These are phyloP conservation scores for Periphyllus acericola DNA, from an alignment of 2,888 invertebrate species.

Conservation along the genomic window DNA sequence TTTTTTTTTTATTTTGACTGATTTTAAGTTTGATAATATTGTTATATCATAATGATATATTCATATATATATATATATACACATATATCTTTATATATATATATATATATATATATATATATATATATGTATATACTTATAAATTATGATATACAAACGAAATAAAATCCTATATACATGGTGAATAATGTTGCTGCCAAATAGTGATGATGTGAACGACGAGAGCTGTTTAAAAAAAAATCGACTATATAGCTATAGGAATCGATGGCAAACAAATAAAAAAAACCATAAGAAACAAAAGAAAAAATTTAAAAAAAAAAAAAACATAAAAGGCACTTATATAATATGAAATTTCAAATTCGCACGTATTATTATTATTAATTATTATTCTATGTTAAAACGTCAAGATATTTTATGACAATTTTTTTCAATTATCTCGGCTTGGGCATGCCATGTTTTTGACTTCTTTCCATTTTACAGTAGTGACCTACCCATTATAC, in stretches of 20 bases:
- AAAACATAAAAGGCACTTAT: constrained; percentile 28
- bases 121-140: not conserved
- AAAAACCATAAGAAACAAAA: constrained; percentile 10
- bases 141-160: not conserved
- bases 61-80: not conserved
- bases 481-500: constrained; percentile 27
- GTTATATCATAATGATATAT: not conserved
- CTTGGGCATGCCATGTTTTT: constrained; percentile 42
- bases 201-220: not conserved
- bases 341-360: constrained; percentile 13
- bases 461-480: not conserved
- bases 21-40: constrained; percentile 41
- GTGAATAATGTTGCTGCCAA: not conserved
- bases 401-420: constrained; percentile 21
- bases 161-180: not conserved
- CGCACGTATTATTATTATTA: constrained; percentile 23
- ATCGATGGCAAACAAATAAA: not conserved
- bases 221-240: constrained; percentile 2
- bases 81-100: no score
- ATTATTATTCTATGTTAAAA: not conserved
- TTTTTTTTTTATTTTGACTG: constrained; percentile 47
- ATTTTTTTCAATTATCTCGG: constrained; percentile 32
- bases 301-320: constrained; percentile 5
- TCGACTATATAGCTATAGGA: constrained; percentile 1
- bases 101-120: not conserved